Conservation (phyloP, 2,888 invertebrate genomes). For the Odontothrips loti region DNA sequence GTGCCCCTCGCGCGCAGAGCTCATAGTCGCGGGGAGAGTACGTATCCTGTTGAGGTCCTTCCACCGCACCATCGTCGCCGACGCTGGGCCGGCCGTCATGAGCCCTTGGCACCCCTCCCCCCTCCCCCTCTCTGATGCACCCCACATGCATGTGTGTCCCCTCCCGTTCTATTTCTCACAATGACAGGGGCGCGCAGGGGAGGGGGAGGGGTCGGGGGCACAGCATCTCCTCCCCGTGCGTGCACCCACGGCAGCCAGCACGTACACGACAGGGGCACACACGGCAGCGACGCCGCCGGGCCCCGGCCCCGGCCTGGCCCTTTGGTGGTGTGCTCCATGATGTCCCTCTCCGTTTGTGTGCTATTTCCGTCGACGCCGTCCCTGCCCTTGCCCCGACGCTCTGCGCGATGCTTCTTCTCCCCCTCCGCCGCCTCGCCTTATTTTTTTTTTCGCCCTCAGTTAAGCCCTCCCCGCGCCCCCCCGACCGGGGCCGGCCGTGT, state of each 20-base stretch:
- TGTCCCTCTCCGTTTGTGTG: background rate
- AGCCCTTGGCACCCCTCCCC: background rate
- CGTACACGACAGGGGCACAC: background rate
- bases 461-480: too few relatives aligned
- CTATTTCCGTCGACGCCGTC: background rate
- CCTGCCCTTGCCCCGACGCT: background rate
- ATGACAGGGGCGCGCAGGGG: background rate
- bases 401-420: too few relatives aligned
- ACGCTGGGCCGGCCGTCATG: background rate
- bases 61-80: background rate
- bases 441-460: too few relatives aligned
- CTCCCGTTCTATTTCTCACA: conserved; percentile 15
- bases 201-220: background rate
- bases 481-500: too few relatives aligned
- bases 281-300: background rate
- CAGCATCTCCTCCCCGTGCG: background rate
- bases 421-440: too few relatives aligned
- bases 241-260: background rate
- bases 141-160: background rate
- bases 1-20: background rate
- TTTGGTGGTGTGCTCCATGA: background rate
- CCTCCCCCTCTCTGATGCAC: background rate
- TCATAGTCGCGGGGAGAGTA: too few relatives aligned
- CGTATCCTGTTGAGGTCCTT: background rate
- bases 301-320: too few relatives aligned